Evolutionary conservation across 2,113 vertebrate genomes (phyloP).

Genomic region (Gallinago undulata): DNA sequence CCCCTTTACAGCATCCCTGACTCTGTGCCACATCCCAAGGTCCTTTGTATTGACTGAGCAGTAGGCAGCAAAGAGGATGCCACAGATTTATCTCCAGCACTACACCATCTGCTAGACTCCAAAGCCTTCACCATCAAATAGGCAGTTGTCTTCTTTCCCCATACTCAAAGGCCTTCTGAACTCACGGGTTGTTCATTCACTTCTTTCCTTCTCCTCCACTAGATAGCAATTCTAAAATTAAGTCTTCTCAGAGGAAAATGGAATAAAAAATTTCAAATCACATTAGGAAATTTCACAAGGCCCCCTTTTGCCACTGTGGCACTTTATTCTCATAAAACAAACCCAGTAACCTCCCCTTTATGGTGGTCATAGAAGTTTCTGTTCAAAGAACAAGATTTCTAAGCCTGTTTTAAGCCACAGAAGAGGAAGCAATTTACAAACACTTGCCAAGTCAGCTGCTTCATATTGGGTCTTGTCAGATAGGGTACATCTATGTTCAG

Average conservation of each 20-base stretch:
- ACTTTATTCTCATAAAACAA: neutral
- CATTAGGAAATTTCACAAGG: conserved; percentile 2
- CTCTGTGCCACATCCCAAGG: neutral
- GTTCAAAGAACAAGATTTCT: neutral
- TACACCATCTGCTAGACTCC: neutral
- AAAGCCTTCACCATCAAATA: neutral
- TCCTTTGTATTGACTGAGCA: neutral
- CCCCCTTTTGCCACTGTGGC: neutral
- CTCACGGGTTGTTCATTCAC: neutral
- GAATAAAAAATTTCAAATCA: neutral
- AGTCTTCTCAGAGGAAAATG: neutral
- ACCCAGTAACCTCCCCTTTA: neutral
- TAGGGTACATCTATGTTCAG: neutral
- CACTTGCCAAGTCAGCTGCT: conserved; percentile 7
- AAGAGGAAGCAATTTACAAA: conserved; percentile 14
- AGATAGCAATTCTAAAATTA: neutral
- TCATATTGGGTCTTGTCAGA: neutral
- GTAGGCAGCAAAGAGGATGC: neutral
- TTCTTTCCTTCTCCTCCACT: neutral
- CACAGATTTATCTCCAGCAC: neutral
- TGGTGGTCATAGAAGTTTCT: neutral
- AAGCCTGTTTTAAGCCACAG: neutral
- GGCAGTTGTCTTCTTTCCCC: neutral
- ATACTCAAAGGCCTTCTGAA: neutral
- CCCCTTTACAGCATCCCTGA: neutral